Evolutionary conservation across 1,140 invertebrate species (phyloP), one percentile per base, ranked within the genome.

Genomic region (Babylonia areolata): DNA sequence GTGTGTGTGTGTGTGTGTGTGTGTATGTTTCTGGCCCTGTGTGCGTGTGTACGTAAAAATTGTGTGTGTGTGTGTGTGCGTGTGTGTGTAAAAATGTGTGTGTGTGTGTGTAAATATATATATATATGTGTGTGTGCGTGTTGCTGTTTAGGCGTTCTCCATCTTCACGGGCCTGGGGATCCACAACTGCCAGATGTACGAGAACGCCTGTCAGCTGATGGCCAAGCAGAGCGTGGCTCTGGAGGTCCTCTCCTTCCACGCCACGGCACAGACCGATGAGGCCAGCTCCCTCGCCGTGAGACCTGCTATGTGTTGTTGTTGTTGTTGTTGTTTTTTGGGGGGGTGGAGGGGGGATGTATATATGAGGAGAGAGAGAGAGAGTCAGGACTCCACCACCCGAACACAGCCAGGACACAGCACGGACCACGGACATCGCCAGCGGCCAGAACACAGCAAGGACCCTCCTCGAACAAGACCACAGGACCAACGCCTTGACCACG

Each of bases 121-220:
- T 51, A 17, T 51, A 17, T 51, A 17, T 51, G 46, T 3, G 46
- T 51, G 2, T 51, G 46, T 51, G 46, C 17, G 46, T 31, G 78
- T 86, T 33, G 15, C 98, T 91, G 98, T 98, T 92, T 97, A 99
- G 95, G 98, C 98, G 2, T 99, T 99, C 94, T 98, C 98, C n/a
- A 98, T 99, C 85, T 99, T 99, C 94, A 99, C 98, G 93, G 98
- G 98, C 2, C 95, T 99, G 33, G 98, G 98, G 0, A 99, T 99
- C 85, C 98, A 99, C 94, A 99, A 99, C 93, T 99, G 98, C 1
- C 98, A 98, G 93, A 98, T 99, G 97, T 99, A 99, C 94, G 98
- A 99, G 94, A 92, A 94, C 86, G 92, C 93, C 0, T 93, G 91
- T 85, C 89, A 98, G 93, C 95, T 99, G 46, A 99, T 98, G 97